Conservation (phyloP, 23 tunicate genomes). For the Trididemnum nubilum region DNA sequence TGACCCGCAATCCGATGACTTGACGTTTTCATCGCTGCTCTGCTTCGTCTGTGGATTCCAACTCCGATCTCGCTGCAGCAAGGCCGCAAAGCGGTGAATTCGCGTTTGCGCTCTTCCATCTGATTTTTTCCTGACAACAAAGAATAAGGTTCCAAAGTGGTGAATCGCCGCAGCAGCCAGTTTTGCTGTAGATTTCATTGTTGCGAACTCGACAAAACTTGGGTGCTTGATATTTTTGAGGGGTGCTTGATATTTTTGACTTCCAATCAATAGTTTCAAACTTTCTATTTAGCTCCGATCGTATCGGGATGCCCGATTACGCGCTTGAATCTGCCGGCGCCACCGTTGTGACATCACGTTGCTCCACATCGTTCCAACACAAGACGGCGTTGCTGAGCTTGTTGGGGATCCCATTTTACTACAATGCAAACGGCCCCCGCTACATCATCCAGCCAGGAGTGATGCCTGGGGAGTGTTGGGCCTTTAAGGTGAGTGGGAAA, state of each 20-base stretch:
- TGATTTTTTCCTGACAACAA: too few species aligned
- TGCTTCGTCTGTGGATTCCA: not conserved
- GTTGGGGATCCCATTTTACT: slow-evolving; percentile 83
- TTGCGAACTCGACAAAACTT: too few species aligned
- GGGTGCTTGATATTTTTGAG: too few species aligned
- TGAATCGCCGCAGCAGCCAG: too few species aligned
- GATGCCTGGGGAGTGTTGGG: slow-evolving; percentile 98
- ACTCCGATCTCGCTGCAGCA: not conserved
- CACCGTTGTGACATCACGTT: slow-evolving; percentile 59
- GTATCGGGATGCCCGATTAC: slow-evolving; percentile 75
- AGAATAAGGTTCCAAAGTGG: too few species aligned
- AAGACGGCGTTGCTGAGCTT: slow-evolving; percentile 73
- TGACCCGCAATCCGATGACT: not conserved
- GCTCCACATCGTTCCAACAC: slow-evolving; percentile 52
- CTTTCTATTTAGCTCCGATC: slow-evolving; percentile 67
- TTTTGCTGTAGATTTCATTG: too few species aligned
- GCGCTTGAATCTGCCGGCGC: slow-evolving; percentile 96
- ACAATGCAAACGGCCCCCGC: slow-evolving; percentile 79
- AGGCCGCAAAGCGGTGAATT: too few species aligned
- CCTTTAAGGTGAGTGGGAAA: slow-evolving; percentile 67
- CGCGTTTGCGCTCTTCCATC: too few species aligned
- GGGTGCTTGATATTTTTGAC: too few species aligned
- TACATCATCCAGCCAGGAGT: slow-evolving; percentile 78
- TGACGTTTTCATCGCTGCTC: not conserved
- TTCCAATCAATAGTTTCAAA: too few species aligned